phyloP scores from a whole-genome alignment of 2,797 vertebrate genomes.

The Gallinago stenura region DNA sequence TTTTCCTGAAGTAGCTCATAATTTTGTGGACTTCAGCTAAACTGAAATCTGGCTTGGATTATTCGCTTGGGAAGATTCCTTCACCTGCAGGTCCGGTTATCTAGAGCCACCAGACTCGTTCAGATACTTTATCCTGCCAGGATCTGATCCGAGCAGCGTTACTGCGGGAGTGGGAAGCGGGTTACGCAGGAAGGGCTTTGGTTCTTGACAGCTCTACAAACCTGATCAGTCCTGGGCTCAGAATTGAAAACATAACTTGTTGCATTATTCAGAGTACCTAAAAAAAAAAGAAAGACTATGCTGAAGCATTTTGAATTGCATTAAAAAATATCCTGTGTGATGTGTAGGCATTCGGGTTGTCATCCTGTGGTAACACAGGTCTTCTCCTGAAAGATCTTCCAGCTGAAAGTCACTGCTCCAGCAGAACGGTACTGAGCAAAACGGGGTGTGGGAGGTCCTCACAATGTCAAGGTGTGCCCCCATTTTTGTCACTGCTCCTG shows the following conservation, averaged over 20 bases:
- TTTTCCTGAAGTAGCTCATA: background rate
- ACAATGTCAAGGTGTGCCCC: background rate
- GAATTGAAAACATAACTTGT: background rate
- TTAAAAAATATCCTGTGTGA: fast-evolving
- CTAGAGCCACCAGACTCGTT: background rate
- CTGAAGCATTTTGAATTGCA: background rate
- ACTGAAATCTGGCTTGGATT: background rate
- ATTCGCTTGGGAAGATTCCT: background rate
- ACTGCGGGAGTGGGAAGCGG: fast-evolving
- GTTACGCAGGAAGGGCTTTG: background rate
- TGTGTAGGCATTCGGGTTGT: fast-evolving
- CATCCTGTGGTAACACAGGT: fast-evolving
- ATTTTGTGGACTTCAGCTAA: background rate
- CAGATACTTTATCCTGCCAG: background rate
- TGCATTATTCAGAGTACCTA: fast-evolving
- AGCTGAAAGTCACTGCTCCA: background rate
- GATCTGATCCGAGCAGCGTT: background rate
- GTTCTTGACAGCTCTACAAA: background rate
- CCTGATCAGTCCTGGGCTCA: background rate
- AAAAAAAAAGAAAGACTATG: fast-evolving
- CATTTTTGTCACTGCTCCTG: background rate
- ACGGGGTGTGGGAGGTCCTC: background rate
- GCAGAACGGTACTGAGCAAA: background rate
- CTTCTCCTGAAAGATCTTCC: background rate
- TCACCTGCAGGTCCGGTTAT: background rate